Evolutionary conservation across 2,113 vertebrate genomes (phyloP), one percentile per base, ranked within the genome.

Genomic region (Deroptyus accipitrinus): DNA sequence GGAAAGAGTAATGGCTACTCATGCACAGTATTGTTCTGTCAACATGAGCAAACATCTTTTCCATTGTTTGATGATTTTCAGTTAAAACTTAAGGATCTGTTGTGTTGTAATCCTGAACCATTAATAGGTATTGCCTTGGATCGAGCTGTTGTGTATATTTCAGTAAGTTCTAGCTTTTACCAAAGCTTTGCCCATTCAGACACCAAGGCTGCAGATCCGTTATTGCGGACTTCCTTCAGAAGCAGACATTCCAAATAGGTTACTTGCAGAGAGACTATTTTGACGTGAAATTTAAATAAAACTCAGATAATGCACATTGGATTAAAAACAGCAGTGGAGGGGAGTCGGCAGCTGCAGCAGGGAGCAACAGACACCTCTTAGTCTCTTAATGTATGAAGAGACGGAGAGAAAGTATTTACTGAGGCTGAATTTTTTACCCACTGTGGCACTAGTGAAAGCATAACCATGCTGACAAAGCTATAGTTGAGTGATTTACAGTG

Each of bases 251-350:
- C 86, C 88, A 75, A 55, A 31, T 52, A 69, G 48, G 62, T 85
- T 62, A 69, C 64, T 75, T 66, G 67, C 35, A 18, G 33, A 41
- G 30, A 84, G 35, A 33, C 68, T 82, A 49, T 88, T 66, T 84
- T 68, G 69, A 49, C 35, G 48, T 55, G 41, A 83, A 89, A 91
- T 81, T 84, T 78, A 86, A 94, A 88, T 82, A 76, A 85, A 86
- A 67, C 33, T 63, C 81, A 64, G 59, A 70, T 90, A 93, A 92
- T 59, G 16, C 11, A 13, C 4, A 10, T 33, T 88, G 17, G 1
- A 82, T 93, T 84, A 77, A 88, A 93, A 93, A 44, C 48, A 90
- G 75, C 55, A 88, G 81, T 20, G 66, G 48, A n/a, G 2, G 3
- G 39, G 35, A 69, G 63, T 17, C 5, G 2, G 72, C 68, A 70